A percentile compares a stretch with the other conserved stretches of the same genome.
Evolutionary conservation across 64 coral and sea anemone species (phyloP).

Genomic region (Porites australiensis): DNA sequence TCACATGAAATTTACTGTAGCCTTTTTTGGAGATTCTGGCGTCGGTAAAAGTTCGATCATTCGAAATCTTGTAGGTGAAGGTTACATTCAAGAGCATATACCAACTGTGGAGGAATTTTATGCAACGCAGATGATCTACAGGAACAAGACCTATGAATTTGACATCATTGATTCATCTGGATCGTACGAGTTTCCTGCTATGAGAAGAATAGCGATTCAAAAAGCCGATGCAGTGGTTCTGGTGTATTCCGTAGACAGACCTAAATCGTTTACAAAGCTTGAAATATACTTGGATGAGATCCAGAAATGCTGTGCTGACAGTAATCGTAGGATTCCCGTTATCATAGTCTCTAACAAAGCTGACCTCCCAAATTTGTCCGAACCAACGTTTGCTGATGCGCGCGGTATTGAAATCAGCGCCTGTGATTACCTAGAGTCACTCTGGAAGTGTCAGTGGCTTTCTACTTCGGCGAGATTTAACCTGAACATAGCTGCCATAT

Average conservation of each 20-base stretch:
- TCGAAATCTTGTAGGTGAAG: slow-evolving; percentile 66
- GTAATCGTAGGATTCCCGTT: slow-evolving; percentile 52
- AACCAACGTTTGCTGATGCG: background rate
- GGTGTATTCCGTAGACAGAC: slow-evolving; percentile 79
- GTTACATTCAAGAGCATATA: slow-evolving; percentile 43
- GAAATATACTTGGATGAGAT: slow-evolving; percentile 79
- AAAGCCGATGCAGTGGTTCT: slow-evolving; percentile 87
- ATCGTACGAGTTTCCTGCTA: slow-evolving; percentile 92
- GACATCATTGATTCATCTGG: slow-evolving; percentile 91
- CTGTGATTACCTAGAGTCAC: slow-evolving; percentile 4
- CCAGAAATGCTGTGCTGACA: slow-evolving; percentile 36
- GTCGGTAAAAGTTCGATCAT: slow-evolving; percentile 92
- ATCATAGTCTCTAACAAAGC: slow-evolving; percentile 82
- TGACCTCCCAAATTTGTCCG: slow-evolving; percentile 56
- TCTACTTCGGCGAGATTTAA: slow-evolving; percentile 28
- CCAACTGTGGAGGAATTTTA: slow-evolving; percentile 94
- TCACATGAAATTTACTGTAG: slow-evolving; percentile 73
- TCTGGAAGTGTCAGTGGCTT: slow-evolving; percentile 31
- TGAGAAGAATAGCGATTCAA: slow-evolving; percentile 86
- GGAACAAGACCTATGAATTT: slow-evolving; percentile 66
- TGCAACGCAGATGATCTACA: slow-evolving; percentile 68
- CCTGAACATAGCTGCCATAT: slow-evolving; percentile 22
- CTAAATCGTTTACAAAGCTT: slow-evolving; percentile 74
- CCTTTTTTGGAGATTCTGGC: slow-evolving; percentile 85
- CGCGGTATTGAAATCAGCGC: background rate